Base-by-base conservation (phyloP, 1,140 invertebrate genomes). In the Adoxophyes honmai region DNA sequence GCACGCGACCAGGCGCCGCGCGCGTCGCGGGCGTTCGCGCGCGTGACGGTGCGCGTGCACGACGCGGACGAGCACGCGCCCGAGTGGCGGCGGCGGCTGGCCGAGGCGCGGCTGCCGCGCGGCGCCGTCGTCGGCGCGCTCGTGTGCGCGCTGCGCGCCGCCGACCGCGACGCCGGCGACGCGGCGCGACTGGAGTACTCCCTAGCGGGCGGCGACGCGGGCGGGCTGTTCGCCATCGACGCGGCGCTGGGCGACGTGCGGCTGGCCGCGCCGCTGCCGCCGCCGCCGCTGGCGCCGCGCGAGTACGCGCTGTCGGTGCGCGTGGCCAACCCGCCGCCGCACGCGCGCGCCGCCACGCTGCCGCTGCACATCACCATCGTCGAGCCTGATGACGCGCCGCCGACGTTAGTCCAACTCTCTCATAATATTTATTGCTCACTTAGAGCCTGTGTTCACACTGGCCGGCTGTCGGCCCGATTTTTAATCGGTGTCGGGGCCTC, bases 31-130 rank as follows among this genome's bases (percentile, higher is more conserved):
- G 96, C 96, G 78, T 96, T 94, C 76, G 95, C 96, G 1, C 90
- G 96, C 65, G 94, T 98, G 0, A 87, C 93, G 18, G 93, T 98
- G 38, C 93, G 92, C 42, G 95, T 98, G 0, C 92, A 94, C 67
- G 97, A 98, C 87, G 93, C 96, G 64, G 98, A 98, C 85, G 97
- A 98, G 79, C 96, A 98, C 77, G 90, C 93, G 16, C 97, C 97
- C 0, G 93, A 61, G 56, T 82, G 81, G 79, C 69, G 74, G 28
- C 76, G 77, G 5, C 70, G 75, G 1, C 66, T 84, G 57, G 76
- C 70, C 52, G 70, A 75, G 66, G 73, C 69, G 57, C 72, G 78
- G 0, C 39, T 84, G 59, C 28, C 75, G 36, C 70, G 75, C 21
- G 55, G 52, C 8, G 75, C 77, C 16, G 60, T 73, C 7, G 48